Evolutionary conservation across 2,888 invertebrate species (phyloP).

Genomic region (Acleris cristana): DNA sequence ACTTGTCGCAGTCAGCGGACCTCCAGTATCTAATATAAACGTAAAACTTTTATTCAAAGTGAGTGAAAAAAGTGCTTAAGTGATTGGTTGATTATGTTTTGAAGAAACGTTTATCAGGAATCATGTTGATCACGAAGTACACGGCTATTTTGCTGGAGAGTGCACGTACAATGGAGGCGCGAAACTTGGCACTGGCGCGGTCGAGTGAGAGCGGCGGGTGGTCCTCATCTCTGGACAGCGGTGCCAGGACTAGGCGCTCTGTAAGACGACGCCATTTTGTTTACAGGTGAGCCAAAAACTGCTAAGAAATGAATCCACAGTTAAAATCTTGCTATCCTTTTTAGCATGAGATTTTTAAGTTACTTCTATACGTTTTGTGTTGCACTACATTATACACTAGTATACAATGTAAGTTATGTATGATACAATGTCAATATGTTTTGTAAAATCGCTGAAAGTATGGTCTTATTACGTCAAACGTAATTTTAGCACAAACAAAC

Average conservation of each 20-base stretch:
- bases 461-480: too few species aligned
- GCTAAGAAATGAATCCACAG: too few species aligned
- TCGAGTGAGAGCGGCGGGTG: slow-evolving; percentile 53
- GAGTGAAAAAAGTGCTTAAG: not conserved
- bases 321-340: too few species aligned
- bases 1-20: slow-evolving; percentile 51
- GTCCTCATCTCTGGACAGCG: slow-evolving; percentile 67
- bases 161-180: slow-evolving; percentile 78
- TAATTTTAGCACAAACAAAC: too few species aligned
- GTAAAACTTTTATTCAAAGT: not conserved
- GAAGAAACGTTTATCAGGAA: slow-evolving; percentile 33
- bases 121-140: slow-evolving; percentile 88
- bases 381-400: too few species aligned
- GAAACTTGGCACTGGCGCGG: slow-evolving; percentile 59
- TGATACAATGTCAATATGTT: too few species aligned
- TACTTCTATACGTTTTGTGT: too few species aligned
- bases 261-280: slow-evolving; percentile 64
- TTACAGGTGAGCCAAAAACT: slow-evolving; percentile 58
- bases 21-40: not conserved
- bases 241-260: slow-evolving; percentile 56
- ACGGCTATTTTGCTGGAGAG: slow-evolving; percentile 88
- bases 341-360: too few species aligned
- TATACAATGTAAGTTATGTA: too few species aligned
- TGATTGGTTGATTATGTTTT: not conserved
- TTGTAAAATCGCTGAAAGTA: too few species aligned